Evolutionary conservation across 2,797 vertebrate genomes (phyloP).

Genomic region (Pseudochaenichthys georgianus): DNA sequence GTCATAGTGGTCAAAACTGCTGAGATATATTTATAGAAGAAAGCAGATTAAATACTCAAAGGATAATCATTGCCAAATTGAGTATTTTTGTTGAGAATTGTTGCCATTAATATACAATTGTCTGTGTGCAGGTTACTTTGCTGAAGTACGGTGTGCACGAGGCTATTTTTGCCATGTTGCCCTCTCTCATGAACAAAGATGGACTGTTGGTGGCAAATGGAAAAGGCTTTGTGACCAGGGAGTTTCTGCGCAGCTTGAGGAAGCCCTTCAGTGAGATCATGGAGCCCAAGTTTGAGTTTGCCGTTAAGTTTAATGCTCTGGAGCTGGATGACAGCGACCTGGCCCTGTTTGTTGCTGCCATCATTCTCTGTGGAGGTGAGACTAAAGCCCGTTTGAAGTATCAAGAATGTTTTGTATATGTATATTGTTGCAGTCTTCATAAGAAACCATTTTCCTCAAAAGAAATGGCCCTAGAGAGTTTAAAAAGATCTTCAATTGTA

Average conservation of each 20-base stretch:
- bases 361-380: constrained; percentile 98
- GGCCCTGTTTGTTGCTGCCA: constrained; percentile 97
- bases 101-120: neutral
- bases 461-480: neutral
- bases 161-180: constrained; percentile 98
- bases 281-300: constrained; percentile 99
- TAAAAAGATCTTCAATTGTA: neutral
- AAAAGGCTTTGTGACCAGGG: constrained; percentile 96
- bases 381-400: constrained; percentile 1
- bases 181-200: constrained; percentile 99
- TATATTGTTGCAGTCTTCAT: neutral
- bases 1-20: no score
- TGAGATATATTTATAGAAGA: no score
- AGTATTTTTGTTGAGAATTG: neutral
- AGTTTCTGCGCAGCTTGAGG: constrained; percentile 96
- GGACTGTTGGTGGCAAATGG: constrained; percentile 96
- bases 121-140: constrained; percentile 89
- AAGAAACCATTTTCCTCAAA: neutral
- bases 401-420: neutral
- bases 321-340: constrained; percentile 98
- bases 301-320: constrained; percentile 97
- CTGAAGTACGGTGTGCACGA: constrained; percentile 98
- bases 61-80: no score
- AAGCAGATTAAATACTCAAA: no score
- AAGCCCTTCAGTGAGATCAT: constrained; percentile 98